Evolutionary conservation across 2,113 vertebrate species (phyloP).

Genomic region (Globicephala melas): DNA sequence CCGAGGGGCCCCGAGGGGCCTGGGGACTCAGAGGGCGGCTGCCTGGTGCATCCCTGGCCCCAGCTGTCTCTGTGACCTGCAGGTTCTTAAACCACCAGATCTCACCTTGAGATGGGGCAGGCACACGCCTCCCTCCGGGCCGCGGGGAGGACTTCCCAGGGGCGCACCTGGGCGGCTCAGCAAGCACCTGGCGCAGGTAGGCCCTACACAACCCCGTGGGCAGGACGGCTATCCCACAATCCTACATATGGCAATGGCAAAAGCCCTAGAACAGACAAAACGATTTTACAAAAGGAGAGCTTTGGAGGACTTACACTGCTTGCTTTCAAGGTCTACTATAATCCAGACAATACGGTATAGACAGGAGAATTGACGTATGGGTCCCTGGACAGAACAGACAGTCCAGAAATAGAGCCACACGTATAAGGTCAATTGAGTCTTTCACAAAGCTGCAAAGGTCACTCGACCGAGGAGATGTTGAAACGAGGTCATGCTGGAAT

Average conservation of each 20-base stretch:
- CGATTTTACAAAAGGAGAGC: not conserved
- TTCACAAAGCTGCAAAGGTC: not conserved
- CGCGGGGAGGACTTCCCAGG: accelerated
- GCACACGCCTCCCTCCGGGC: not conserved
- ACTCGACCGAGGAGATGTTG: not conserved
- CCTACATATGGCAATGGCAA: not conserved
- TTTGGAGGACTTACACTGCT: not conserved
- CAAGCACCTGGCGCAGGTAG: no score
- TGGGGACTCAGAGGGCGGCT: not conserved
- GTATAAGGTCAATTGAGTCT: not conserved
- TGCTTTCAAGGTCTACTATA: not conserved
- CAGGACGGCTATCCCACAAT: not conserved
- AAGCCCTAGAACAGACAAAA: not conserved
- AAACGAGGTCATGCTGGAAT: not conserved
- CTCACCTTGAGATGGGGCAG: no score
- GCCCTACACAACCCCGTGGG: not conserved
- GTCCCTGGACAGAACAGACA: not conserved
- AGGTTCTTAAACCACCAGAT: not conserved
- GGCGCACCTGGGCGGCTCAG: not conserved
- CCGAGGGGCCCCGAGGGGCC: no score
- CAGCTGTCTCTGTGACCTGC: not conserved
- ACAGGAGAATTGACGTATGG: not conserved
- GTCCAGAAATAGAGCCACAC: not conserved
- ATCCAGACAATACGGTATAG: not conserved
- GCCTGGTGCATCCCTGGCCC: accelerated